Base-by-base conservation (phyloP, 2,888 invertebrate species). In the Thalpophila matura region DNA sequence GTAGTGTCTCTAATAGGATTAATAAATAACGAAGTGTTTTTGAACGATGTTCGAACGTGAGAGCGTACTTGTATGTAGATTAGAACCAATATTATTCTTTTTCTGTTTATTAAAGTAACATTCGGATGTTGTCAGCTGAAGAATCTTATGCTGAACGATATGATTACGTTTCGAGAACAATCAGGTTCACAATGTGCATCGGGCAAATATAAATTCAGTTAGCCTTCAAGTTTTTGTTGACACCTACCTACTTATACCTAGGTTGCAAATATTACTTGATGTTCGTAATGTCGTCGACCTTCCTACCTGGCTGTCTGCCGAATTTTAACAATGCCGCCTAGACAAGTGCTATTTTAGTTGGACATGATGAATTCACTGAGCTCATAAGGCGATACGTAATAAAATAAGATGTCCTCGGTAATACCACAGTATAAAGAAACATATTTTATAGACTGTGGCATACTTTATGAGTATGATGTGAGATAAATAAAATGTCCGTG, bases 401-500 rank as follows among this genome's bases (percentile, higher is more conserved):
- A 58, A 62, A 66, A 57, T 60, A n/a, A 18, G 14, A 57, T 59
- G 68, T 73, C 79, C 68, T 81, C 64, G 69, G 31, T 55, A 51
- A 61, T 63, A n/a, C n/a, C n/a, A n/a, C n/a, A n/a, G n/a, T n/a
- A n/a, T n/a, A n/a, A n/a, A n/a, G n/a, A n/a, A n/a, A n/a, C n/a
- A n/a, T n/a, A n/a, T n/a, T n/a, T n/a, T n/a, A n/a, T n/a, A n/a
- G n/a, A n/a, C n/a, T n/a, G n/a, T n/a, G n/a, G n/a, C n/a, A n/a
- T n/a, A 57, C 33, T 63, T 54, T 53, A 53, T 50, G 49, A 53
- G 33, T 56, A 35, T 64, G 60, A 72, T 67, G 65, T 73, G 63
- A 71, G 68, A 77, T 74, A 76, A 77, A 80, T 82, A 80, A n/a
- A n/a, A 81, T 84, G 83, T 87, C 84, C 86, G 83, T 81, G 79